Percentiles rank a stretch among this genome's conserved stretches.
Evolutionary conservation across 2,888 invertebrate genomes (phyloP).

Genomic region (Rhamphomyia laevipes): DNA sequence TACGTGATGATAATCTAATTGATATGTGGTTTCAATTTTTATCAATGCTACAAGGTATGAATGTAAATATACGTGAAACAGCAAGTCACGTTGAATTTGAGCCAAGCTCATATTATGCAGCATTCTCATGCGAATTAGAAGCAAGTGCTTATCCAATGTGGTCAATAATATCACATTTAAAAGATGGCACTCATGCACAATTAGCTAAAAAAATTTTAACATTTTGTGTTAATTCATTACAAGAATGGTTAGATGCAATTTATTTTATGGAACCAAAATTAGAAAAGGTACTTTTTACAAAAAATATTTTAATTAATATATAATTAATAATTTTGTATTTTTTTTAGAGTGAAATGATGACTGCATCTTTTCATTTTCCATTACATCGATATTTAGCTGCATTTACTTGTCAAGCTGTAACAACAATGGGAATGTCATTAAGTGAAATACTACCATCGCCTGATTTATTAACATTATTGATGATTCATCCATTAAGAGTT

Average conservation of each 20-base stretch:
- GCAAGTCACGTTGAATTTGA: slow-evolving; percentile 92
- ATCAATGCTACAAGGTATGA: slow-evolving; percentile 95
- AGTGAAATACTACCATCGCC: slow-evolving; percentile 69
- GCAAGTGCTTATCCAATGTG: slow-evolving; percentile 97
- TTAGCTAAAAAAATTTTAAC: slow-evolving; percentile 64
- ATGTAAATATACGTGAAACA: slow-evolving; percentile 84
- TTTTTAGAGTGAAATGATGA: slow-evolving; percentile 62
- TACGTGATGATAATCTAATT: slow-evolving; percentile 77
- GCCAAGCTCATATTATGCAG: slow-evolving; percentile 93
- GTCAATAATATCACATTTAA: slow-evolving; percentile 84
- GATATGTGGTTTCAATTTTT: slow-evolving; percentile 95
- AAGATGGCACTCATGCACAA: slow-evolving; percentile 57
- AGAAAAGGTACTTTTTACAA: slow-evolving; percentile 44
- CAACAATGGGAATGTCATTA: slow-evolving; percentile 64
- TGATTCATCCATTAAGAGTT: slow-evolving; percentile 84
- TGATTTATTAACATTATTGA: slow-evolving; percentile 65
- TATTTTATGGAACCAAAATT: slow-evolving; percentile 56
- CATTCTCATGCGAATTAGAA: slow-evolving; percentile 94
- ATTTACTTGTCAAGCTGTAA: slow-evolving; percentile 74
- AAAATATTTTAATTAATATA: not conserved
- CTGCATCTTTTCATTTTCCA: slow-evolving; percentile 93
- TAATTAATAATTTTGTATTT: not conserved
- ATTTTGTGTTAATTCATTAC: slow-evolving; percentile 65
- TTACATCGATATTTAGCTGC: slow-evolving; percentile 89
- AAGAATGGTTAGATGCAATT: slow-evolving; percentile 82